Evolutionary conservation across 2,797 vertebrate genomes (phyloP), one percentile per base, ranked within the genome.

Genomic region (Sebastes miniatus): DNA sequence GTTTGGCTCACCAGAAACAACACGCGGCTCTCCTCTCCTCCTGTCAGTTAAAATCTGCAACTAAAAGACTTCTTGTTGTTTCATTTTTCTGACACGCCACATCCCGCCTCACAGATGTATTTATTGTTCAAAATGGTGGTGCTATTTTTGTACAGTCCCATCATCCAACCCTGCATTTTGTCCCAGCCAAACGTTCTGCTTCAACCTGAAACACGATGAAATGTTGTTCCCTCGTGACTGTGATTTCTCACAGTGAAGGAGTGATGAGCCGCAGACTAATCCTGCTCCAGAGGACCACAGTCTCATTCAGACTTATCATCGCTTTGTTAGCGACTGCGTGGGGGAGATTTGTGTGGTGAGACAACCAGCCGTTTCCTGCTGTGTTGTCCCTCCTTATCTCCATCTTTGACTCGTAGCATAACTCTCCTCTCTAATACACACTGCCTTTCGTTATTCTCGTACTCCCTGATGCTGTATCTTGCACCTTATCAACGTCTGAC

Each of bases 291-390:
- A 87, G 77, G 58, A 80, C 79, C 47, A 31, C 76, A 62, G 79
- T 76, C 85, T 89, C 83, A 76, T 83, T 91, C 85, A 84, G 79
- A 87, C 83, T 83, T 75, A 81, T 92, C 93, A 91, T 80, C 87
- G 87, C 88, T 89, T 90, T 86, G 86, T 91, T 88, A 88, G 79
- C 77, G 66, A 57, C 81, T 72, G 57, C 58, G 8, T 78, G 69
- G 74, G 69, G 80, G 79, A 84, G 73, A 76, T 76, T 89, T 78
- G 78, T 80, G 85, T 76, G 69, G 74, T 77, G 54, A 85, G 74
- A 90, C 76, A 86, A 83, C 32, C 70, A 11, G 54, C 22, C 20
- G 22, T 77, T 88, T 89, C 70, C 62, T 79, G 56, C 75, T 59
- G 65, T 64, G 57, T 68, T 69, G 69, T 76, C 47, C 66, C 29